A percentile compares a stretch with the other conserved stretches of the same genome.
Conservation (phyloP, 2,113 vertebrate species). For the Ranitomeya imitator region DNA sequence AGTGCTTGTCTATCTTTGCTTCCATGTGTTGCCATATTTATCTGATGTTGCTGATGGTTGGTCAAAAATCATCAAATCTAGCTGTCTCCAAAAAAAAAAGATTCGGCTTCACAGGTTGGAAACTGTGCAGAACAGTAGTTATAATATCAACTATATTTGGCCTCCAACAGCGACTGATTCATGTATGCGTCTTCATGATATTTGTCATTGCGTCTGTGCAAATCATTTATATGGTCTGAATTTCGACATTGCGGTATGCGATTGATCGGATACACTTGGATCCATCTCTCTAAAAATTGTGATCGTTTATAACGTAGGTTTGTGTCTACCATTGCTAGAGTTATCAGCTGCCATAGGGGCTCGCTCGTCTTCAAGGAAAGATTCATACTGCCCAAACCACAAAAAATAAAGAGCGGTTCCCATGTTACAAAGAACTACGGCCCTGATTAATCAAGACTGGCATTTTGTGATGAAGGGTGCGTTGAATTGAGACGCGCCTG, state of each 20-base stretch:
- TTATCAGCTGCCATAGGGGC: too few relatives aligned
- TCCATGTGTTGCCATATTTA: conserved; percentile 30
- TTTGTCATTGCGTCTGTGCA: not conserved
- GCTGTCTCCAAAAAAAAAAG: not conserved
- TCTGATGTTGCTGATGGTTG: not conserved
- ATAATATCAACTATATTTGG: not conserved
- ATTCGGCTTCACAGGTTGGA: not conserved
- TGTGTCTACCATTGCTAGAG: too few relatives aligned
- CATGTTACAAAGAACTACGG: too few relatives aligned
- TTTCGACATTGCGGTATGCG: not conserved
- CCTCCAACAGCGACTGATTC: conserved; percentile 1
- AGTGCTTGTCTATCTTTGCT: conserved; percentile 75
- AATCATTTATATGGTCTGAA: not conserved
- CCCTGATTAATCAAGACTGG: too few relatives aligned
- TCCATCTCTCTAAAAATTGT: not conserved
- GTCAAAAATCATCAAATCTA: not conserved
- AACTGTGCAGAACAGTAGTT: not conserved
- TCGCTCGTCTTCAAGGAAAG: too few relatives aligned
- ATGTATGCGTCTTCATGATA: not conserved
- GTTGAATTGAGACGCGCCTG: too few relatives aligned
- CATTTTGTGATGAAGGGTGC: too few relatives aligned
- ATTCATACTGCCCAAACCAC: too few relatives aligned
- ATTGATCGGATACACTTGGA: not conserved
- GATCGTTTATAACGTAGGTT: not conserved
- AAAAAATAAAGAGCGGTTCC: too few relatives aligned